These are phyloP conservation scores for Euphonia xanthogaster DNA, from an alignment of 2,797 vertebrate genomes.

Conservation along the genomic window DNA sequence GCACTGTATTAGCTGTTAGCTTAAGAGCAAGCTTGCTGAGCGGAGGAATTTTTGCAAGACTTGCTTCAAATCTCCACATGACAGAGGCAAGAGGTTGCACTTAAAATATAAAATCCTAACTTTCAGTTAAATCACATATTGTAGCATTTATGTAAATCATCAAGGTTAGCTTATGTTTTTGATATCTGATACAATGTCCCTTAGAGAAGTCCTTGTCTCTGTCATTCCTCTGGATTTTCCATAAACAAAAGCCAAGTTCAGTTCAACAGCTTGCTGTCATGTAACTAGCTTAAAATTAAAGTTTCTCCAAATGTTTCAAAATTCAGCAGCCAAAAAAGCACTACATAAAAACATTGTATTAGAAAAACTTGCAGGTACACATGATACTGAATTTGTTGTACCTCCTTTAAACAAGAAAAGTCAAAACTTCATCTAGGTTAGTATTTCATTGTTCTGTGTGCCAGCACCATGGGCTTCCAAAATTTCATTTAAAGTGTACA, in stretches of 20 bases:
- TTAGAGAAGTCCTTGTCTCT: constrained; percentile 16
- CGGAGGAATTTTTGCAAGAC: constrained; percentile 43
- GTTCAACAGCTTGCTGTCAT: not conserved
- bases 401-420: not conserved
- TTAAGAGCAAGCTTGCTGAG: constrained; percentile 53
- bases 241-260: constrained; percentile 35
- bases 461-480: not conserved
- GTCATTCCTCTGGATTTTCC: constrained; percentile 13
- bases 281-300: not conserved
- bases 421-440: not conserved
- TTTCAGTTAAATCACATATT: constrained; percentile 55
- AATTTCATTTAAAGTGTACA: not conserved
- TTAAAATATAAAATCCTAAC: constrained; percentile 37
- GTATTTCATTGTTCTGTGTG: not conserved
- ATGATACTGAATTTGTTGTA: not conserved
- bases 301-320: not conserved
- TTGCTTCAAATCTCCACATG: constrained; percentile 55
- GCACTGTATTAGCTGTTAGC: constrained; percentile 47
- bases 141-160: constrained; percentile 58
- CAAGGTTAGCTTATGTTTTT: constrained; percentile 35
- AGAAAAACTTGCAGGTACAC: not conserved
- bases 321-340: not conserved
- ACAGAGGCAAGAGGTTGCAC: constrained; percentile 46
- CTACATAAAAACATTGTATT: not conserved
- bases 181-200: constrained; percentile 13